Evolutionary conservation across 2,888 invertebrate species (phyloP), one percentile per base, ranked within the genome.

Genomic region (Caenorhabditis angaria): DNA sequence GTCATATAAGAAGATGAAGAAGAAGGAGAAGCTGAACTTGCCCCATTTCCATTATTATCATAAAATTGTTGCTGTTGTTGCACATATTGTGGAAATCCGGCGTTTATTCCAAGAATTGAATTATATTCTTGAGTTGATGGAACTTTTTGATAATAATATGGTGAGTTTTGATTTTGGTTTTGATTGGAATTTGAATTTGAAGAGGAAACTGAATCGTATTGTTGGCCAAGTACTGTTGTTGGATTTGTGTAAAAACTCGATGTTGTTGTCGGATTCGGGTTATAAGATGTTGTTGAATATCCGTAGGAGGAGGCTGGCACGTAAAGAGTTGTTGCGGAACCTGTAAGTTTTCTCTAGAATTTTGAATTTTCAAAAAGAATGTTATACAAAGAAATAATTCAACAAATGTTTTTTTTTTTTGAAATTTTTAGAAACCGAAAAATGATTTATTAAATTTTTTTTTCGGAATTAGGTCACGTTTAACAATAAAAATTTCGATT

Each of bases 81-180:
- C 20, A 25, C 22, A 6, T 54, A 48, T 48, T 72, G 67, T 24
- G 74, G 74, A 55, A 61, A 74, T 32, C 74, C 74, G 25, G 74
- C 74, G 57, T 70, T 70, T 6, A 65, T 61, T 2, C 65, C 74
- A 1, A 70, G 58, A 1, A 74, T 58, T 10, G 70, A 53, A 18
- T 74, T 66, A 61, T 65, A 74, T 50, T 66, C 64, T 27, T 69
- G 61, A 25, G 74, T 67, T 14, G 70, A 70, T 58, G 70, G 70
- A 24, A 63, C 64, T 53, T 61, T 29, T 51, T 74, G 74, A 29
- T 73, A 73, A 27, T 63, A 65, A 22, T 65, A 69, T 14, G 68
- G 65, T 22, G 69, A 41, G 18, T 53, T 53, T 18, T 8, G 12
- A 22, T 53, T 27, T 18, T 10, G 10, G 53, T 53, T 53, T 2